Base-by-base conservation (phyloP, 64 coral and sea anemone species). In the Montipora sp. region DNA sequence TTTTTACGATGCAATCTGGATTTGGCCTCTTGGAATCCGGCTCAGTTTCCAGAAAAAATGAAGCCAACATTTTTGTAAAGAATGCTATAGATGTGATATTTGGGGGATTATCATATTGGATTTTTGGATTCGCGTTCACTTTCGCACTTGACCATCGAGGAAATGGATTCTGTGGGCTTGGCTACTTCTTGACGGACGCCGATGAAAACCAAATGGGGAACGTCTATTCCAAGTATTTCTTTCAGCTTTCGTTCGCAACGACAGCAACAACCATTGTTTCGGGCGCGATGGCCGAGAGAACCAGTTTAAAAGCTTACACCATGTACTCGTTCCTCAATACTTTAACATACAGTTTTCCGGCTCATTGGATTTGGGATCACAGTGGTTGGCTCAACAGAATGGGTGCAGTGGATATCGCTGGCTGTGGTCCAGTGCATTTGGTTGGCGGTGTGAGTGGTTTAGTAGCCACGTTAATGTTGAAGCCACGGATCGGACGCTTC, bases 401-500 rank as follows among this genome's bases (percentile, higher is more conserved):
- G 89, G 79, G 89, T 2, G 89, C 89, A 9, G 79, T 91, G 27
- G 89, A 91, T 36, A 91, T 91, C 24, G 89, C 89, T 1, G 89
- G 89, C 1, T 91, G 89, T 19, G 61, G 79, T 44, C 59, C 89
- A 8, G 89, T 91, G 5, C 89, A 91, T 72, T 75, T 91, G n/a
- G 69, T 91, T 45, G 89, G 89, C 19, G 89, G 79, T 5, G 63
- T 82, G 7, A 91, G 89, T 51, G 94, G 94, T 44, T 60, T 95
- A 20, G 94, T 95, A 9, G 90, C 94, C 1, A 91, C 90, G 7
- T 10, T 95, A 8, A 92, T 95, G 78, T 71, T 95, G 2, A 88
- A 88, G n/a, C 90, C 94, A n/a, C 94, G 94, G 14, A 88, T 70
- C 1, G 94, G 94, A 12, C 85, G 90, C 50, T 95, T 89, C 63